Evolutionary conservation across 2,797 vertebrate genomes (phyloP).

Genomic region (Parambassis ranga): DNA sequence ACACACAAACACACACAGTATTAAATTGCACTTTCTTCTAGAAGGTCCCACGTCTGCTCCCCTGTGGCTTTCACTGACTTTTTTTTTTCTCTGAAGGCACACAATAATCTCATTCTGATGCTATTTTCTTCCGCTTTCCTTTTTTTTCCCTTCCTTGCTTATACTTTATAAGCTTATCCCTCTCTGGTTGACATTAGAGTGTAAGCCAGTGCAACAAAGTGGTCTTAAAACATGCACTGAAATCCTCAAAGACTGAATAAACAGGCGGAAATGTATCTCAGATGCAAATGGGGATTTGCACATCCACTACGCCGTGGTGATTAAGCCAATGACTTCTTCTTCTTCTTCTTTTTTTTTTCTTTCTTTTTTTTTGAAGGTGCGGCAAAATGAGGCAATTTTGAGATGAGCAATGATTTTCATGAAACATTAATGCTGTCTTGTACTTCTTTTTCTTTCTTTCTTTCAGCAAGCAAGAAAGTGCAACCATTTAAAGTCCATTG

Average conservation of each 20-base stretch:
- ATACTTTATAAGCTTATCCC: slow-evolving; percentile 67
- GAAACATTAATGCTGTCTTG: slow-evolving; percentile 67
- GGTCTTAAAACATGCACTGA: slow-evolving; percentile 64
- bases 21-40: slow-evolving; percentile 57
- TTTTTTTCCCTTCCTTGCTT: slow-evolving; percentile 45
- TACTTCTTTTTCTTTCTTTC: slow-evolving; percentile 6
- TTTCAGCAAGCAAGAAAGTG: slow-evolving; percentile 43
- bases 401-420: slow-evolving; percentile 68
- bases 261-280: slow-evolving; percentile 62
- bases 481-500: slow-evolving; percentile 68
- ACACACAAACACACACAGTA: slow-evolving; percentile 54
- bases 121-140: slow-evolving; percentile 45
- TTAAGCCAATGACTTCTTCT: slow-evolving; percentile 64
- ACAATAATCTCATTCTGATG: slow-evolving; percentile 71
- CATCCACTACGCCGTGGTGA: slow-evolving; percentile 42
- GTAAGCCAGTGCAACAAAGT: slow-evolving; percentile 73
- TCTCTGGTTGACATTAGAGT: slow-evolving; percentile 58
- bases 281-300: slow-evolving; percentile 76
- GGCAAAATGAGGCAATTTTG: slow-evolving; percentile 61
- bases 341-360: no score
- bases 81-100: slow-evolving; percentile 44
- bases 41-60: slow-evolving; percentile 49
- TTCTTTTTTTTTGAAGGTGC: no score
- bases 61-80: slow-evolving; percentile 22
- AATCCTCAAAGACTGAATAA: slow-evolving; percentile 72